phyloP scores from a whole-genome alignment of 2,888 invertebrate species.

The Drosophila vallismaia region DNA sequence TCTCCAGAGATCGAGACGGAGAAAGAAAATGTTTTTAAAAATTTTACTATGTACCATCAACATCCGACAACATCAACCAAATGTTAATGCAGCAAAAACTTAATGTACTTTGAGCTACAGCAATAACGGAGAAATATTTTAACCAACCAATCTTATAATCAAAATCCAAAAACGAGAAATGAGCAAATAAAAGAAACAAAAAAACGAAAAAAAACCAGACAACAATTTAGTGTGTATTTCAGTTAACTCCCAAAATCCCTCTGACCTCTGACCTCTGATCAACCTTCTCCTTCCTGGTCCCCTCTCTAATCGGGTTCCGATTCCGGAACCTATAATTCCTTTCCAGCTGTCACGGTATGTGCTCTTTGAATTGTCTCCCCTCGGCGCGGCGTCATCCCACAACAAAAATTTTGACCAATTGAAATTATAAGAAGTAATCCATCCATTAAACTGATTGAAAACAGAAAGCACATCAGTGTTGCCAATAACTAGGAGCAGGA shows the following conservation, averaged over 20 bases:
- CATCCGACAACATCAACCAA: conserved; percentile 48
- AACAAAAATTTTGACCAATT: conserved; percentile 70
- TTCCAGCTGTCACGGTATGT: conserved; percentile 68
- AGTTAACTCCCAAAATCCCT: conserved; percentile 42
- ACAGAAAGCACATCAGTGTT: conserved; percentile 19
- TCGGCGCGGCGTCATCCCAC: conserved; percentile 51
- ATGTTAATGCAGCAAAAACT: conserved; percentile 43
- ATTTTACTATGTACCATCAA: conserved; percentile 65
- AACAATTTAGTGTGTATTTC: conserved; percentile 70
- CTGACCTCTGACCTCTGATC: not conserved
- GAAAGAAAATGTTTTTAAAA: conserved; percentile 64
- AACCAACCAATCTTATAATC: conserved; percentile 74
- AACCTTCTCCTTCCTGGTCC: not conserved
- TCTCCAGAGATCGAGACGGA: conserved; percentile 26
- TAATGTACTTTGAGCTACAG: conserved; percentile 58
- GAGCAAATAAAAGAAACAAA: conserved; percentile 80
- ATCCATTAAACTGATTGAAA: conserved; percentile 8
- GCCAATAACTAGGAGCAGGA: conserved; percentile 8
- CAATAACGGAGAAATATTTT: conserved; percentile 53
- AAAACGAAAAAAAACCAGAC: conserved; percentile 56
- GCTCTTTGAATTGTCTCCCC: conserved; percentile 75
- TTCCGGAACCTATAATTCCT: conserved; percentile 42
- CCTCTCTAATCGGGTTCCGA: conserved; percentile 1
- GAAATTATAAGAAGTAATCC: conserved; percentile 33
- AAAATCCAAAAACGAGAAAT: conserved; percentile 72